A percentile compares a stretch with the other conserved stretches of the same genome.
Evolutionary conservation across 2,113 vertebrate species (phyloP).

Genomic region (Alligator mississippiensis): DNA sequence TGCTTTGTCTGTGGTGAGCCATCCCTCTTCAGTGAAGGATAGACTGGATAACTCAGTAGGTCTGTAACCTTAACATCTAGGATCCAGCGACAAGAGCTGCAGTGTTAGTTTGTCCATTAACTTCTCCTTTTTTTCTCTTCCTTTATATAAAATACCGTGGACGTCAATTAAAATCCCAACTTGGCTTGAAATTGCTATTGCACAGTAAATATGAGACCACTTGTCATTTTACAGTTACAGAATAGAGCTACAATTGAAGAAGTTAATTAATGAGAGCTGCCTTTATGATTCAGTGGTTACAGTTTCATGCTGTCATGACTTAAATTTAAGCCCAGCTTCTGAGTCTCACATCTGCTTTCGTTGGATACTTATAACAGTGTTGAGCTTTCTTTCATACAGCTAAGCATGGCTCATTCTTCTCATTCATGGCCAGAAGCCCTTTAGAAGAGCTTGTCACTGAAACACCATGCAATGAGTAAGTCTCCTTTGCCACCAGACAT

Average conservation of each 20-base stretch:
- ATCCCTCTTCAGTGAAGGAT: not conserved
- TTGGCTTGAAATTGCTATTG: not conserved
- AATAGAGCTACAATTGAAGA: not conserved
- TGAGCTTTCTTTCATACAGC: not conserved
- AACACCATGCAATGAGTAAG: not conserved
- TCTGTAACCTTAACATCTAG: not conserved
- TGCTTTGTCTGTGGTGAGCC: too few species aligned
- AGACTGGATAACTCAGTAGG: not conserved
- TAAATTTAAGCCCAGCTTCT: not conserved
- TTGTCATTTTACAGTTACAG: conserved; percentile 5
- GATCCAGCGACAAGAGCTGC: not conserved
- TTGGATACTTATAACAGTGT: not conserved
- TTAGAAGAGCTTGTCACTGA: not conserved
- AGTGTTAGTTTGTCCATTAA: not conserved
- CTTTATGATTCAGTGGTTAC: not conserved
- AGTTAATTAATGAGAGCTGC: not conserved
- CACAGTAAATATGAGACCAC: not conserved
- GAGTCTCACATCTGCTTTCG: not conserved
- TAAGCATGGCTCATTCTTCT: not conserved
- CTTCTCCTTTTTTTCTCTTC: not conserved
- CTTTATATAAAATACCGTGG: not conserved
- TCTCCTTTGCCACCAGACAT: not conserved
- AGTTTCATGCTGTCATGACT: not conserved
- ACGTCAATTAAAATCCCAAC: not conserved
- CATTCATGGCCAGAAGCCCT: not conserved